Percentiles rank a stretch among this genome's conserved stretches.
phyloP scores from a whole-genome alignment of 2,113 vertebrate genomes.

The Tenrec ecaudatus region DNA sequence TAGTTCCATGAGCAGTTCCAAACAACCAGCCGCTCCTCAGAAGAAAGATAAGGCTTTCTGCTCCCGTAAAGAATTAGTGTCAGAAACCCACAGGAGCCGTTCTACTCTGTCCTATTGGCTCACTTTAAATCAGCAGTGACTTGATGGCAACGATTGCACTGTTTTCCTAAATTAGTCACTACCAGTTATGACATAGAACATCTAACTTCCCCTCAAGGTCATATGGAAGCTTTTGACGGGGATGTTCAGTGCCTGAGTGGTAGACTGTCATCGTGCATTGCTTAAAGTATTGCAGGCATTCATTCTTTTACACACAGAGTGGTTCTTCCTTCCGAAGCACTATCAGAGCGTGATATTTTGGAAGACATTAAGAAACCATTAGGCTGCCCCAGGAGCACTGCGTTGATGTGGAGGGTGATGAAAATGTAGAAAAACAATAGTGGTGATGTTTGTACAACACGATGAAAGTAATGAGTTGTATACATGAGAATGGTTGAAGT shows the following conservation, averaged over 20 bases:
- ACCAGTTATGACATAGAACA: not conserved
- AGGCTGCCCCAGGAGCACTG: not conserved
- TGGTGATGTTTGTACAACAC: not conserved
- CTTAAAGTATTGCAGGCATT: not conserved
- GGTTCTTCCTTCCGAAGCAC: slow-evolving; percentile 11
- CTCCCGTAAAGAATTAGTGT: no score
- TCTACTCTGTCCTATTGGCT: no score
- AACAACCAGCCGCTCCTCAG: no score
- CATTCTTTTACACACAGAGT: not conserved
- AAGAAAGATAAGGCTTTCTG: no score
- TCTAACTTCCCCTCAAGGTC: not conserved
- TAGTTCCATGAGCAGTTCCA: no score
- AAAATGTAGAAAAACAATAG: not conserved
- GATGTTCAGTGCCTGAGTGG: not conserved
- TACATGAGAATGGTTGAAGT: not conserved
- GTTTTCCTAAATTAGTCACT: not conserved
- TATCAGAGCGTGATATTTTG: not conserved
- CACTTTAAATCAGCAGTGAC: no score
- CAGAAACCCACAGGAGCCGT: no score
- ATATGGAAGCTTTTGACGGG: slow-evolving; percentile 33
- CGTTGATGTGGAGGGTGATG: not conserved
- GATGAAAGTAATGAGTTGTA: not conserved
- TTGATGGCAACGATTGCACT: no score
- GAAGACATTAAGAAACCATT: slow-evolving; percentile 14
- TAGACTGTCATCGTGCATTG: not conserved